These are phyloP conservation scores for Eulemur rubriventer DNA, from an alignment of 2,797 vertebrate species.

Conservation along the genomic window DNA sequence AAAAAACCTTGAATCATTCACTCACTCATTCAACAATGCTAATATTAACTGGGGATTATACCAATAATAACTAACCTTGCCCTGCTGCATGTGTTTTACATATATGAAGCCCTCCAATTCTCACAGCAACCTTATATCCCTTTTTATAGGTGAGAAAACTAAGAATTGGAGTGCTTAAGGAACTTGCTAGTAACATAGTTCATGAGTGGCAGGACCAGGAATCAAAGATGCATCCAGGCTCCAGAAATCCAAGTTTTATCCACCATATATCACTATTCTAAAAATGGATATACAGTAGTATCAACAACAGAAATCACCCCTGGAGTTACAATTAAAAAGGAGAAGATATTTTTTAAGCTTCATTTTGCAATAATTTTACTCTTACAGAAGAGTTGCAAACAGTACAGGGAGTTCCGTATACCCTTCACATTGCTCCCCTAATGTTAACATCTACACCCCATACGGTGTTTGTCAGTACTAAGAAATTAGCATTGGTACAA, in stretches of 20 bases:
- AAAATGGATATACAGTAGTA: neutral
- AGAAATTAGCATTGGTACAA: neutral
- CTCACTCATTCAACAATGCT: neutral
- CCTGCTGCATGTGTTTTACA: neutral
- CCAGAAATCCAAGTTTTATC: neutral
- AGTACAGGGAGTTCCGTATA: neutral
- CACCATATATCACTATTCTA: neutral
- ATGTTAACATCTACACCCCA: neutral
- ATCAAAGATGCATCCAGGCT: neutral
- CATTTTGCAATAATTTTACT: neutral
- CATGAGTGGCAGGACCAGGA: neutral
- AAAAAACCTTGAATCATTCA: neutral
- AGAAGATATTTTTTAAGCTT: neutral
- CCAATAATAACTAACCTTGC: neutral
- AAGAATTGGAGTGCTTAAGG: neutral
- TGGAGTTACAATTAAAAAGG: neutral
- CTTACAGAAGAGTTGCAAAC: neutral
- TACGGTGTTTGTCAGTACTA: neutral
- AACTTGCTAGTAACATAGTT: neutral
- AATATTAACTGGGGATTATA: neutral
- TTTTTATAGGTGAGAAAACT: neutral
- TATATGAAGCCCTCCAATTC: neutral
- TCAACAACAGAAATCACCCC: neutral
- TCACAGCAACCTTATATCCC: neutral
- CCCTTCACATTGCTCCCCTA: neutral